Percentiles rank a stretch among this genome's conserved stretches.
These are phyloP conservation scores for Plutella xylostella DNA, from an alignment of 2,888 invertebrate species.

Conservation along the genomic window DNA sequence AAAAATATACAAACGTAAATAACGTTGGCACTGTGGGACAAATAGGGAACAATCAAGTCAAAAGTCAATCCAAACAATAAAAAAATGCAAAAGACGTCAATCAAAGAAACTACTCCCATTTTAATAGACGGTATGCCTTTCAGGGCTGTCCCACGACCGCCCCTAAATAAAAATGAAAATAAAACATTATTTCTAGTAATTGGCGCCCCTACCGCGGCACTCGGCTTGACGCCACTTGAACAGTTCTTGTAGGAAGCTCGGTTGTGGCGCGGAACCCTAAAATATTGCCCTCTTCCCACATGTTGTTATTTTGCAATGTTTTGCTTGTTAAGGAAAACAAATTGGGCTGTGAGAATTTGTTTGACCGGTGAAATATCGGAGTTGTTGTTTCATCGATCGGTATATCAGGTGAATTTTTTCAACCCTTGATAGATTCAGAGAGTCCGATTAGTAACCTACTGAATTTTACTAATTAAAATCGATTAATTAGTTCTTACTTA, in stretches of 20 bases:
- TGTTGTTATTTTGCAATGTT: conserved; percentile 53
- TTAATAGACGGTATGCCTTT: conserved; percentile 62
- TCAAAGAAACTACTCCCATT: conserved; percentile 53
- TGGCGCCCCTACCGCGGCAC: conserved; percentile 60
- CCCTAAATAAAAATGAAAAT: conserved; percentile 66
- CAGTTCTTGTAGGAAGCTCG: conserved; percentile 62
- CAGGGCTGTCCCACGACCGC: conserved; percentile 66
- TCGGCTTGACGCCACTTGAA: conserved; percentile 58
- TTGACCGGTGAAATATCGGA: background rate
- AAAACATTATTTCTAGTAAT: conserved; percentile 64
- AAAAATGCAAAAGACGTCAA: conserved; percentile 52
- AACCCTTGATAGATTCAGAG: too few relatives aligned
- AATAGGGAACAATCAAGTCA: conserved; percentile 17
- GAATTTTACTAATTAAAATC: too few relatives aligned
- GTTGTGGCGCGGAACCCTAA: conserved; percentile 36
- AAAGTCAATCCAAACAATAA: conserved; percentile 53
- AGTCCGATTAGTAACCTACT: too few relatives aligned
- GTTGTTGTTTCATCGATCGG: too few relatives aligned
- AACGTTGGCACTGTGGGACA: background rate
- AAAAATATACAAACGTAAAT: background rate
- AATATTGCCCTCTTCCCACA: conserved; percentile 34
- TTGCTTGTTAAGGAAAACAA: conserved; percentile 35
- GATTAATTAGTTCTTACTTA: background rate
- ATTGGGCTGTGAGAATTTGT: conserved; percentile 21
- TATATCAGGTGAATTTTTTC: too few relatives aligned